These are phyloP conservation scores for Luperina nickerlii DNA, from an alignment of 2,888 invertebrate genomes.

Conservation along the genomic window DNA sequence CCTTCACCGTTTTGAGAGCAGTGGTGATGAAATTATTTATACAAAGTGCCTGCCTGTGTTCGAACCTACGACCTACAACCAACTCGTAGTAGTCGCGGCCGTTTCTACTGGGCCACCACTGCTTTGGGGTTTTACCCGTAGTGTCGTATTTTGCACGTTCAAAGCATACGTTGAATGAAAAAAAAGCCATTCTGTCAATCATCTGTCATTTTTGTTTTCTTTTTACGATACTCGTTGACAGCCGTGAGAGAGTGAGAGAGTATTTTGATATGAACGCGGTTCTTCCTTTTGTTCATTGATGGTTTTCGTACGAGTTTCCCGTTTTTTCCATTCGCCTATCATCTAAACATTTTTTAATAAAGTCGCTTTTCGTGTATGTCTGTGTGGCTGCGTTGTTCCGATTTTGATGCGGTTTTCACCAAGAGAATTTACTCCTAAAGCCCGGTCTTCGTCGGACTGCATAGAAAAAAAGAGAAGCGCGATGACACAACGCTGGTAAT, in stretches of 20 bases:
- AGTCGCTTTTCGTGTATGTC: not conserved
- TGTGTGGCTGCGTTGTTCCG: not conserved
- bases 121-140: not conserved
- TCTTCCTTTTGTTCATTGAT: not conserved
- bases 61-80: not conserved
- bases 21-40: not conserved
- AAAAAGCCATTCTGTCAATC: constrained; percentile 12
- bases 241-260: not conserved
- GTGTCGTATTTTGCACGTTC: not conserved
- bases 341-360: not conserved
- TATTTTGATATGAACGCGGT: not conserved
- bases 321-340: not conserved
- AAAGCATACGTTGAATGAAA: not conserved
- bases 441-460: too few species aligned
- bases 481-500: too few species aligned
- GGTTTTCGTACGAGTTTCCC: not conserved
- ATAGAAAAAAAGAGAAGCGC: too few species aligned
- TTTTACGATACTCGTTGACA: constrained; percentile 4
- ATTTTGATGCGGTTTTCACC: not conserved
- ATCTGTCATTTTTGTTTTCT: constrained; percentile 5
- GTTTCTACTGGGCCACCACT: not conserved
- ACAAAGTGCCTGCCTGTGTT: not conserved
- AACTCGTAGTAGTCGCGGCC: not conserved
- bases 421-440: not conserved
- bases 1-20: not conserved